Conservation (phyloP, 2,888 invertebrate species). For the Leptinotarsa rubiginosa region DNA sequence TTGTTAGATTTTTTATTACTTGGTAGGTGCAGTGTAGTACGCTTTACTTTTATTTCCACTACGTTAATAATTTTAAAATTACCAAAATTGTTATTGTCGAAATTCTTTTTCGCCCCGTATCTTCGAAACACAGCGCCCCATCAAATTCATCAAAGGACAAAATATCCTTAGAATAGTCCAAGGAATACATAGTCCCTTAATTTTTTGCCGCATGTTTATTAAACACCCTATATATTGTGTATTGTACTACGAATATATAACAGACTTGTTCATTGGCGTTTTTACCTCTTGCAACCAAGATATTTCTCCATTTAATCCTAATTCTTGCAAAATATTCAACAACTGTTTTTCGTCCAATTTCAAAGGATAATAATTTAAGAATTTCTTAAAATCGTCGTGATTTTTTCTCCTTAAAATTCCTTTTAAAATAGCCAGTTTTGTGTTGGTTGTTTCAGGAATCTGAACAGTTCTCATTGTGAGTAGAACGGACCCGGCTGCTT, state of each 20-base stretch:
- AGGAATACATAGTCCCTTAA: too few relatives aligned
- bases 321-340: constrained; percentile 67
- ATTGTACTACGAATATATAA: not conserved
- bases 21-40: too few relatives aligned
- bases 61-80: too few relatives aligned
- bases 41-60: too few relatives aligned
- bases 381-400: constrained; percentile 59
- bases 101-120: too few relatives aligned
- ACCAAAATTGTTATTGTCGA: too few relatives aligned
- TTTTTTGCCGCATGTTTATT: too few relatives aligned
- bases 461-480: constrained; percentile 72
- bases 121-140: too few relatives aligned
- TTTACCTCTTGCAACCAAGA: constrained; percentile 45
- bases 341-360: constrained; percentile 61
- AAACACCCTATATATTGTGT: not conserved
- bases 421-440: constrained; percentile 68
- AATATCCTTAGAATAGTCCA: too few relatives aligned
- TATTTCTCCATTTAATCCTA: constrained; percentile 53
- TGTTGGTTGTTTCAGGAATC: constrained; percentile 66
- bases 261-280: not conserved
- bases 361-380: constrained; percentile 60
- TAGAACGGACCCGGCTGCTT: constrained; percentile 68
- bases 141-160: too few relatives aligned
- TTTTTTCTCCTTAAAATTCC: constrained; percentile 69
- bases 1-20: too few relatives aligned